These are phyloP conservation scores for Ditylenchus weischeri DNA, from an alignment of 2,888 invertebrate species.

Conservation along the genomic window DNA sequence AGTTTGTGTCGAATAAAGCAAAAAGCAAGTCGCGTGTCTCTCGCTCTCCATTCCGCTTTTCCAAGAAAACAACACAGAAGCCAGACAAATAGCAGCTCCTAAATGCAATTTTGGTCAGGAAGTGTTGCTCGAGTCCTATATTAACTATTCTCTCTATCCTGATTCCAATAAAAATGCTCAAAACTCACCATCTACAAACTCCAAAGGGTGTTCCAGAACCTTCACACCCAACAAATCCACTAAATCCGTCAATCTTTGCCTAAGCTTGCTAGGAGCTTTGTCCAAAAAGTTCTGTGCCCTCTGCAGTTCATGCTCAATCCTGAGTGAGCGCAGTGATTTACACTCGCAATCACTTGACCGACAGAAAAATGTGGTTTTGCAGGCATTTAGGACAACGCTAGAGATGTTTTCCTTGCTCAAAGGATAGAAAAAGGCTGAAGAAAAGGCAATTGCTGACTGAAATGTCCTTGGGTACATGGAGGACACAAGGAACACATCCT, in stretches of 20 bases:
- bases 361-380: constrained; percentile 28
- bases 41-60: too few species aligned
- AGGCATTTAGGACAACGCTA: constrained; percentile 25
- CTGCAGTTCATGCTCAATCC: constrained; percentile 2
- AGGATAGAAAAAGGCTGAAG: constrained; percentile 69
- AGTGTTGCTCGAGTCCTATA: too few species aligned
- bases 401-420: constrained; percentile 19
- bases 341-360: constrained; percentile 33
- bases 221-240: constrained; percentile 13
- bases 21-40: too few species aligned
- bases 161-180: not conserved
- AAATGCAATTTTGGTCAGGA: too few species aligned
- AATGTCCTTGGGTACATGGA: constrained; percentile 84
- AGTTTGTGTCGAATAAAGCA: too few species aligned
- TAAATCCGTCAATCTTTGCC: constrained; percentile 5
- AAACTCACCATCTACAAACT: constrained; percentile 31
- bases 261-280: not conserved
- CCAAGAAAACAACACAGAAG: not conserved
- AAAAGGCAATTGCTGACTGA: constrained; percentile 79
- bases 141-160: constrained; percentile 11
- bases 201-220: constrained; percentile 27
- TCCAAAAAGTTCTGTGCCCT: constrained; percentile 9
- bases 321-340: not conserved
- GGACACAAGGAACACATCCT: constrained; percentile 61
- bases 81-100: not conserved